Conservation (phyloP, 1,140 invertebrate genomes). For the Brachionus rotundiformis region DNA sequence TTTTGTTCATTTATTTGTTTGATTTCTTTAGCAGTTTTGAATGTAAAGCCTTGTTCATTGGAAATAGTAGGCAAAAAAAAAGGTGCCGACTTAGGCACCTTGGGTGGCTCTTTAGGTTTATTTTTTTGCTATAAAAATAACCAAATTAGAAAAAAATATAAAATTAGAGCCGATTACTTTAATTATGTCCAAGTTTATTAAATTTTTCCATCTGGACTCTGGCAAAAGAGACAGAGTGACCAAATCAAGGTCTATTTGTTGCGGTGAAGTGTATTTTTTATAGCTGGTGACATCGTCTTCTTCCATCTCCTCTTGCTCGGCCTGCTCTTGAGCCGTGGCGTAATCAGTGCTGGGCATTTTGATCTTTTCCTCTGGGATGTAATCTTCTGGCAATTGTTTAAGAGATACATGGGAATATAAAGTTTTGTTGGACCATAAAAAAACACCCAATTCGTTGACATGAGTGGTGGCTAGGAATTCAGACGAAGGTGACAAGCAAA, state of each 20-base stretch:
- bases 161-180: conserved; percentile 67
- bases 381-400: conserved; percentile 70
- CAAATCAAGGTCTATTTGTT: conserved; percentile 78
- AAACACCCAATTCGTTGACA: conserved; percentile 82
- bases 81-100: conserved; percentile 79
- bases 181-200: conserved; percentile 84
- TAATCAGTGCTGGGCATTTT: conserved; percentile 67
- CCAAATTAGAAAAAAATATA: conserved; percentile 57
- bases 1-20: conserved; percentile 34
- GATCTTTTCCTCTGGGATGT: conserved; percentile 68
- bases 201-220: conserved; percentile 86
- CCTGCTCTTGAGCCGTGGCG: conserved; percentile 51
- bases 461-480: conserved; percentile 87
- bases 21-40: conserved; percentile 69
- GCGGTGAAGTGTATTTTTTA: conserved; percentile 71
- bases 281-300: conserved; percentile 60
- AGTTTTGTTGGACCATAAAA: conserved; percentile 84
- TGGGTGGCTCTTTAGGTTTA: conserved; percentile 81
- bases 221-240: conserved; percentile 83
- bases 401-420: conserved; percentile 72
- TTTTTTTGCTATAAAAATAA: conserved; percentile 71
- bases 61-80: conserved; percentile 91
- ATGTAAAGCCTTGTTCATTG: conserved; percentile 75
- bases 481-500: conserved; percentile 84
- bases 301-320: conserved; percentile 59